Base-by-base conservation (phyloP, 2,113 vertebrate species). In the Cephalopholis sonnerati region DNA sequence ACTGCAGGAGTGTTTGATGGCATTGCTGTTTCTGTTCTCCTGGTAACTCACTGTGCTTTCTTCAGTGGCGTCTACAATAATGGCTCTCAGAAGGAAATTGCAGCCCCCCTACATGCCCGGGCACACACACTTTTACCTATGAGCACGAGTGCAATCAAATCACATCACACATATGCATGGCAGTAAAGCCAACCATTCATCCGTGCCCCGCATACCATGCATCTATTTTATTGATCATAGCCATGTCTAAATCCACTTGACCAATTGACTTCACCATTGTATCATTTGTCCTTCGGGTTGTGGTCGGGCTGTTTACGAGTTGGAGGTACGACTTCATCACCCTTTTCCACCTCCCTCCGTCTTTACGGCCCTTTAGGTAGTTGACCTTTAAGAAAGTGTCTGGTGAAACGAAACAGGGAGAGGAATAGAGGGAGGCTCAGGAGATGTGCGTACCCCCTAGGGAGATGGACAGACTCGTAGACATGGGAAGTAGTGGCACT, bases 361-460 rank as follows among this genome's bases (percentile, higher is more conserved):
- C 82, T 86, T 82, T 59, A 81, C 32, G 16, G 71, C 85, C 84
- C 84, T 73, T 66, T 77, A 80, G 91, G 77, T 89, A 84, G 36
- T 81, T 93, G 89, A 91, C 92, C 93, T 93, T 94, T 91, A 83
- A 88, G 86, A 87, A 90, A 88, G 82, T 84, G 84, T 90, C 50
- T 85, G 72, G 48, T 78, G 91, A 86, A 79, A 83, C 51, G 66
- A 88, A 90, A 87, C 73, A 50, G 75, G 57, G 67, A 83, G 68
- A 73, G 74, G 76, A 83, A 82, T 53, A 72, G 65, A 62, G 57
- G 83, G 85, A 84, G 81, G 83, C 85, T 86, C 79, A 46, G 73
- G 79, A 91, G 91, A 91, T 86, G 84, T 81, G 79, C 71, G 55
- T 36, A 79, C 87, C 87, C 85, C 89, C 86, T 8, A 58, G 91